Base-by-base conservation (phyloP, 2,113 vertebrate genomes). In the Passerina amoena region DNA sequence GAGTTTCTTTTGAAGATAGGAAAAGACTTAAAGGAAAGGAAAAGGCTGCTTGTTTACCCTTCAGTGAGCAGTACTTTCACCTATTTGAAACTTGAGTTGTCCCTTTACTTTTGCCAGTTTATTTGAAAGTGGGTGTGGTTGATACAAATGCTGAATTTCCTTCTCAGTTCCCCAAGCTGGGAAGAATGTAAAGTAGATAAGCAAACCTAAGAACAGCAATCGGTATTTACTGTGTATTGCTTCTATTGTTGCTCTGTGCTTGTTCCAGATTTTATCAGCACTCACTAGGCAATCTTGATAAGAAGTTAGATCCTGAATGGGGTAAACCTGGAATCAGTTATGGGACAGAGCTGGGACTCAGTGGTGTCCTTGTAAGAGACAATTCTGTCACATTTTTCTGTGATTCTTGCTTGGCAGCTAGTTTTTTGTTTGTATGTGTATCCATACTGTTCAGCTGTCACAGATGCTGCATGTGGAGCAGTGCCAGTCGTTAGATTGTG, bases 211-310 rank as follows among this genome's bases (percentile, higher is more conserved):
- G 56, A 42, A 48, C 30, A 88, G 51, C 64, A 45, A 3, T 57
- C 31, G 10, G 17, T 50, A 27, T 70, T 86, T 69, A n/a, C 13
- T 24, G 17, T 42, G 15, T 66, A 10, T 54, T 80, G 14, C 42
- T 85, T 76, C 40, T 68, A 0, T 63, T 86, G 54, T 80, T 94
- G 42, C 16, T 86, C 20, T 13, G 1, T 35, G 28, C 68, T 89
- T 64, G 28, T 72, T 93, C 17, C 8, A 75, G 72, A 64, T 93
- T 66, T 90, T 92, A 86, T 94, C 48, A 40, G 84, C 20, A 3
- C 37, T 91, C 14, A 3, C 24, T 66, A 53, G 24, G 48, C 17
- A 60, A 68, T 51, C 57, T 75, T 56, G 44, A 11, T 60, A n/a
- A 53, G 60, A 50, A 25, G 33, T 85, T 73, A 80, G 33, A 33